phyloP scores from a whole-genome alignment of 1,140 invertebrate genomes.

The Ips typographus region DNA sequence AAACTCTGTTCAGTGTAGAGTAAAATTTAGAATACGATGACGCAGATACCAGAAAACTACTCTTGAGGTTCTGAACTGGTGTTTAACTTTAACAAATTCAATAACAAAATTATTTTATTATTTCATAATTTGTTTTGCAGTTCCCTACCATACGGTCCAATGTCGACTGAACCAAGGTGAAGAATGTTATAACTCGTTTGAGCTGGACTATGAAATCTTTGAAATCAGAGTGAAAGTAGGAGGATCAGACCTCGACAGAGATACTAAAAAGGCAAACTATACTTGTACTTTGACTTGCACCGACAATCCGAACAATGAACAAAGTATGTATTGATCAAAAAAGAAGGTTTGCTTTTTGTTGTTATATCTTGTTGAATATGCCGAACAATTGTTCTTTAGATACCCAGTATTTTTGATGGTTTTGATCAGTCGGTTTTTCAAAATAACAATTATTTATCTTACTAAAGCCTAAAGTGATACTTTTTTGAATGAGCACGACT shows the following conservation, averaged over 20 bases:
- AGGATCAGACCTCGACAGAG: conserved; percentile 26
- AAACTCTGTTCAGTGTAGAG: too few relatives aligned
- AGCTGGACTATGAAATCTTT: conserved; percentile 19
- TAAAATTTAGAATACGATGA: too few relatives aligned
- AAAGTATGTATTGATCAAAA: conserved; percentile 10
- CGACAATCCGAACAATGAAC: conserved; percentile 30
- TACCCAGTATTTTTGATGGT: background rate
- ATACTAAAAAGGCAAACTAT: conserved; percentile 21
- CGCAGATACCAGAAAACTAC: too few relatives aligned
- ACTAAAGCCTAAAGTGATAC: too few relatives aligned
- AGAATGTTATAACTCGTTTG: conserved; percentile 22
- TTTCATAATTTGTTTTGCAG: conserved; percentile 23
- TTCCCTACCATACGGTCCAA: conserved; percentile 32
- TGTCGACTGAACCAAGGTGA: conserved; percentile 25
- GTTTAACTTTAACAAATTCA: too few relatives aligned
- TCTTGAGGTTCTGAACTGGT: too few relatives aligned
- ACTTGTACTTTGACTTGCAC: conserved; percentile 24
- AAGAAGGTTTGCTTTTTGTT: background rate
- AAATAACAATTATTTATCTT: background rate
- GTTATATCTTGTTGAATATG: too few relatives aligned
- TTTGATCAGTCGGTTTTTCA: background rate
- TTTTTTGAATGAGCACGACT: background rate
- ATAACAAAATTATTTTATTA: background rate
- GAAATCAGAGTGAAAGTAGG: conserved; percentile 7
- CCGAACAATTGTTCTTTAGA: too few relatives aligned